A percentile compares a stretch with the other conserved stretches of the same genome.
phyloP scores from a whole-genome alignment of 2,888 invertebrate species.

The Stramonita haemastoma region DNA sequence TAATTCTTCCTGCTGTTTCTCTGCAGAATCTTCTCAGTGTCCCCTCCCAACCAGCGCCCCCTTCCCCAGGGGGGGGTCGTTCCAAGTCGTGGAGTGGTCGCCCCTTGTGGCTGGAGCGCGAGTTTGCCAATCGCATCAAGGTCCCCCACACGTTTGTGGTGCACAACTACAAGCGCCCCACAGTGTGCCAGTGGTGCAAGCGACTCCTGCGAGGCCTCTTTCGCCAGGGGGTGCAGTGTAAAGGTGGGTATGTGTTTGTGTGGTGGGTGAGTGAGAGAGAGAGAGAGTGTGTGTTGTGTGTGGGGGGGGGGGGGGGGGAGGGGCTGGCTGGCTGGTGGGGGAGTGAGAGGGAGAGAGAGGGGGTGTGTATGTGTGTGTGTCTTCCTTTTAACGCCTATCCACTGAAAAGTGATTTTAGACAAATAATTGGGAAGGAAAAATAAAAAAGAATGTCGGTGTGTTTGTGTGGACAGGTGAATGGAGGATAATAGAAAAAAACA shows the following conservation, averaged over 20 bases:
- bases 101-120: slow-evolving; percentile 85
- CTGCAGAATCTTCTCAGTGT: slow-evolving; percentile 48
- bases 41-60: slow-evolving; percentile 46
- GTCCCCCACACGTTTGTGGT: slow-evolving; percentile 98
- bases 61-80: slow-evolving; percentile 55
- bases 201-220: slow-evolving; percentile 96
- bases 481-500: too few species aligned
- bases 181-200: slow-evolving; percentile 96
- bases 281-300: too few species aligned
- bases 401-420: too few species aligned
- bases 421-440: too few species aligned
- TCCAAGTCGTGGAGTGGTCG: slow-evolving; percentile 79
- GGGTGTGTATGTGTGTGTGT: too few species aligned
- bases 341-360: too few species aligned
- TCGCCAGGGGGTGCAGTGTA: slow-evolving; percentile 95
- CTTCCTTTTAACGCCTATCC: too few species aligned
- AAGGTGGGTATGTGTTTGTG: slow-evolving; percentile 80
- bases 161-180: slow-evolving; percentile 97
- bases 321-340: too few species aligned
- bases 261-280: too few species aligned
- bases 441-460: too few species aligned
- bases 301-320: too few species aligned
- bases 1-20: neutral
- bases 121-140: slow-evolving; percentile 83
- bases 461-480: too few species aligned